Evolutionary conservation across 2,113 vertebrate species (phyloP), one percentile per base, ranked within the genome.

Genomic region (Chaetorhynchus papuensis): DNA sequence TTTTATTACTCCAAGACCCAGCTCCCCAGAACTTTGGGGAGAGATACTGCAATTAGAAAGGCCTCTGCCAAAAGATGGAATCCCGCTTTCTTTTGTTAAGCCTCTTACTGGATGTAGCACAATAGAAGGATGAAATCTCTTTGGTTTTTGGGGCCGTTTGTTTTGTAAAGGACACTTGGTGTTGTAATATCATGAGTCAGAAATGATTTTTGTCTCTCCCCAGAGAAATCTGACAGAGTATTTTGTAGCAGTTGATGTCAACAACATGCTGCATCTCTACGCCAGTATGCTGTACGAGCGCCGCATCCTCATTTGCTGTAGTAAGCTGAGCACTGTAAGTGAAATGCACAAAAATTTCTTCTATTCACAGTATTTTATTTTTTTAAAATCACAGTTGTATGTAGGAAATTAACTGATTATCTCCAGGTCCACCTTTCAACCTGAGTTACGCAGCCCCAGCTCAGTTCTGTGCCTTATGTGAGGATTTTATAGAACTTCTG

Each of bases 221-320:
- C 98, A 99, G 99, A 99, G 99, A 98, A 99, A 99, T 97, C 98
- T 99, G 97, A 99, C 99, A 3, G 99, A 99, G 97, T 99, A 99
- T 97, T 99, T 99, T 97, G 99, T 99, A 97, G 99, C 99, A 47
- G 99, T 99, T 92, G 99, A 99, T 96, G 99, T 99, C 83, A 99
- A 99, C 98, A 99, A 99, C 98, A 99, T 99, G 99, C 98, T 99
- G 82, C 99, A 99, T 89, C 98, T 99, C 92, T 99, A 99, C 2
- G 99, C 99, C 96, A 99, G 99, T 75, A 99, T 99, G 99, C 98
- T 99, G 85, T 99, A 98, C 30, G 99, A 99, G 88, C 99, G 99
- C 22, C 98, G 99, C 93, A 98, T 99, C 96, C 98, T 99, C 98
- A 99, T 99, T 88, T 98, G 98, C 95, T 99, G 99, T 97, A 99